phyloP scores from a whole-genome alignment of 2,888 invertebrate species.

The Pristionchus arcanus region DNA sequence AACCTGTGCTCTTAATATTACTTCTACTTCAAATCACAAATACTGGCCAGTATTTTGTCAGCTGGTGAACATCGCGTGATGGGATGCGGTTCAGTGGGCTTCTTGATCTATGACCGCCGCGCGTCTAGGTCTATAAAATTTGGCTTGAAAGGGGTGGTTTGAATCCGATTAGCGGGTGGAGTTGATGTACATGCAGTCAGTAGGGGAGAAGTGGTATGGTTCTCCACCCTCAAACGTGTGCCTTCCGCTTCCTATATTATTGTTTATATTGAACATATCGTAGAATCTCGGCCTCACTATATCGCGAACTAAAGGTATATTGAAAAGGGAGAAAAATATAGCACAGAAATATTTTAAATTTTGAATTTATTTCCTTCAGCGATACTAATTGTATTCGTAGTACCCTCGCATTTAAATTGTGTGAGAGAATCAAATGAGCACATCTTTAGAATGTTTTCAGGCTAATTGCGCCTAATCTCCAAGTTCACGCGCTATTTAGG shows the following conservation, averaged over 20 bases:
- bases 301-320: no score
- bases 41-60: neutral
- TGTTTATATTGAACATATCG: no score
- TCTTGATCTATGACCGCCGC: neutral
- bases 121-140: slow-evolving; percentile 21
- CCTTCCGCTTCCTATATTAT: neutral
- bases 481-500: neutral
- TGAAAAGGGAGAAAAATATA: no score
- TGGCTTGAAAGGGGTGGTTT: neutral
- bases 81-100: neutral
- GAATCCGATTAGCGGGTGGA: neutral
- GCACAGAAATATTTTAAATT: no score
- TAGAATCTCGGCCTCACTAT: no score
- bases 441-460: neutral
- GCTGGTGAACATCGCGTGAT: neutral
- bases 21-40: neutral
- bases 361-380: no score
- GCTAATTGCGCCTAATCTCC: neutral
- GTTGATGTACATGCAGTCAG: neutral
- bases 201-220: neutral
- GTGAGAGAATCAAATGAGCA: no score
- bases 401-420: no score
- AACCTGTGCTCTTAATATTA: neutral
- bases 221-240: neutral
- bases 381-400: no score